These are phyloP conservation scores for Eutrigla gurnardus DNA, from an alignment of 2,797 vertebrate species.

Conservation along the genomic window DNA sequence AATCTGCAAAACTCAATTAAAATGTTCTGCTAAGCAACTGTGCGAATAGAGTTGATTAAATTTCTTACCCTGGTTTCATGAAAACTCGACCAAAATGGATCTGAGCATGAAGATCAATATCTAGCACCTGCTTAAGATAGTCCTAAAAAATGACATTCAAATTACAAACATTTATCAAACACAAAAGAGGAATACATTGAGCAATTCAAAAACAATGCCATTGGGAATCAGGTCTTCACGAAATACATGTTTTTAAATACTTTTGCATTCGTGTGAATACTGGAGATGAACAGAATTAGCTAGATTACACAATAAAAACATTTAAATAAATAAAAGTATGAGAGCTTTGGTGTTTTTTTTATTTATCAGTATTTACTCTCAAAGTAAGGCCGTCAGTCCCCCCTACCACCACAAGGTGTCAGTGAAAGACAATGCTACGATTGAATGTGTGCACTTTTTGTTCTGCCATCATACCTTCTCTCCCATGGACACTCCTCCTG, in stretches of 20 bases:
- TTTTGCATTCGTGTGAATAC: neutral
- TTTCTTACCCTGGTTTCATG: constrained; percentile 93
- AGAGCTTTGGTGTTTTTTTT: neutral
- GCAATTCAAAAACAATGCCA: neutral
- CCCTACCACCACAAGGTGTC: constrained; percentile 65
- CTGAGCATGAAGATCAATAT: constrained; percentile 99
- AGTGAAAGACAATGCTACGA: constrained; percentile 54
- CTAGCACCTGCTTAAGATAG: constrained; percentile 99
- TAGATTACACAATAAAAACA: neutral
- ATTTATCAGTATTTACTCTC: neutral
- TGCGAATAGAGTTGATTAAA: neutral
- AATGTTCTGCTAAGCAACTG: neutral
- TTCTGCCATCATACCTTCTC: constrained; percentile 89
- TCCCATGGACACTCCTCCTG: constrained; percentile 98
- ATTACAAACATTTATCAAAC: constrained; percentile 6
- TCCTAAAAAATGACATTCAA: constrained; percentile 82
- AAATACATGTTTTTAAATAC: neutral
- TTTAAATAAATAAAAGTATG: neutral
- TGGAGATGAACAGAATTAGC: neutral
- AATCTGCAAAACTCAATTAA: neutral
- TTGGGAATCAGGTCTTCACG: neutral
- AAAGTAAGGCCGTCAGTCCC: neutral
- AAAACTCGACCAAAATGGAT: constrained; percentile 99
- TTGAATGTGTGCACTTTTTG: neutral
- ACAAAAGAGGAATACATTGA: neutral